Evolutionary conservation across 2,797 vertebrate genomes (phyloP), one percentile per base, ranked within the genome.

Genomic region (Trematomus bernacchii): DNA sequence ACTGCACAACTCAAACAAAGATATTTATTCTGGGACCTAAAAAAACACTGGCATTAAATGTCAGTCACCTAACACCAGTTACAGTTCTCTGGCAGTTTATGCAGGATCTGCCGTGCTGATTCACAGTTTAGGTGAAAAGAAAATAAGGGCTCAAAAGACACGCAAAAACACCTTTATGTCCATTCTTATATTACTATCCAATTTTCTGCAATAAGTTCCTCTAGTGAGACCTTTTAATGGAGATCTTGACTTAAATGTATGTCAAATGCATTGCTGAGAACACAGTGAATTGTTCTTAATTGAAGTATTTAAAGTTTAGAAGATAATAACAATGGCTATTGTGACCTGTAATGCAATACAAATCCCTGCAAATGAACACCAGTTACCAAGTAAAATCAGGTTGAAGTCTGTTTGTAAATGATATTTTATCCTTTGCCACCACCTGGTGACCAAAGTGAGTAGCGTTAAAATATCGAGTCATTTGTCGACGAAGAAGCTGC

Each of bases 401-500:
- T 68, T 33, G 1, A 51, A 21, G 37, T 58, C 12, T 42, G 7
- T 40, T 10, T 37, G 18, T 3, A 3, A 10, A 11, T 48, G 60
- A 60, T 61, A 15, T 46, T 10, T 19, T 18, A 48, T 55, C 10
- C 27, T 81, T 69, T 82, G 57, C n/a, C 6, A 0, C 81, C 71
- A 66, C 23, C 80, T 81, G 51, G 50, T 83, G 79, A 60, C 58
- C 43, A 72, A 55, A 7, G 15, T 15, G n/a, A 58, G 53, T 43
- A 72, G 42, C 55, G 12, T 53, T 10, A 46, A 37, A 8, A 50
- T 18, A n/a, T n/a, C n/a, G 18, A n/a, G 13, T 13, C 18, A n/a
- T n/a, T n/a, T 1, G 2, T 13, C 74, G 54, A 47, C 13, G 55
- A 6, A 40, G n/a, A 44, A 46, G 16, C 3, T 1, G 5, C 2